Evolutionary conservation across 1,140 invertebrate species (phyloP).

Genomic region (Solen grandis): DNA sequence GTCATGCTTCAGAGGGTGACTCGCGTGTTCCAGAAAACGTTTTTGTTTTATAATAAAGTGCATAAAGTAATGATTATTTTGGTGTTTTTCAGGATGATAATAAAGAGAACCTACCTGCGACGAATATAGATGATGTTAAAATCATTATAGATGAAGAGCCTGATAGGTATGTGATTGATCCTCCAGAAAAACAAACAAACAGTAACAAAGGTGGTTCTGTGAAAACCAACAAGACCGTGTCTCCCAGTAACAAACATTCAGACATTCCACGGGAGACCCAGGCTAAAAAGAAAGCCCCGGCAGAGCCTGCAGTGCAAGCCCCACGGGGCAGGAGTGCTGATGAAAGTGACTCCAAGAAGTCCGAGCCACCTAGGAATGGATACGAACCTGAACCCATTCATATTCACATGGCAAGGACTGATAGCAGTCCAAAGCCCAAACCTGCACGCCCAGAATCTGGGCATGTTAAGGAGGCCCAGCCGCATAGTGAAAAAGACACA

Average conservation of each 20-base stretch:
- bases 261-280: neutral
- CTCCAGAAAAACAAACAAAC: neutral
- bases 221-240: neutral
- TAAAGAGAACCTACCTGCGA: slow-evolving; percentile 67
- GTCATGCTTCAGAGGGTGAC: too few species aligned
- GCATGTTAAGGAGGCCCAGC: too few species aligned
- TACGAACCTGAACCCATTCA: slow-evolving; percentile 33
- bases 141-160: slow-evolving; percentile 65
- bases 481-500: neutral
- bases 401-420: slow-evolving; percentile 30
- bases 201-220: neutral
- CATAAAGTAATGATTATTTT: too few species aligned
- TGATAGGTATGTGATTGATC: slow-evolving; percentile 6
- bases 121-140: slow-evolving; percentile 76
- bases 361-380: slow-evolving; percentile 12
- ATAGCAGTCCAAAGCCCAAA: slow-evolving; percentile 7
- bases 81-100: slow-evolving; percentile 69
- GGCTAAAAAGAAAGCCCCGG: neutral
- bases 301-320: neutral
- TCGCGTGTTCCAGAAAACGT: too few species aligned
- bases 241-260: neutral
- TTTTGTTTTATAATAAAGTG: too few species aligned
- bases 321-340: neutral
- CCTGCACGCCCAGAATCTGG: too few species aligned
- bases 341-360: neutral